Conservation (phyloP, 2,797 vertebrate species). For the Lutjanus argentimaculatus region DNA sequence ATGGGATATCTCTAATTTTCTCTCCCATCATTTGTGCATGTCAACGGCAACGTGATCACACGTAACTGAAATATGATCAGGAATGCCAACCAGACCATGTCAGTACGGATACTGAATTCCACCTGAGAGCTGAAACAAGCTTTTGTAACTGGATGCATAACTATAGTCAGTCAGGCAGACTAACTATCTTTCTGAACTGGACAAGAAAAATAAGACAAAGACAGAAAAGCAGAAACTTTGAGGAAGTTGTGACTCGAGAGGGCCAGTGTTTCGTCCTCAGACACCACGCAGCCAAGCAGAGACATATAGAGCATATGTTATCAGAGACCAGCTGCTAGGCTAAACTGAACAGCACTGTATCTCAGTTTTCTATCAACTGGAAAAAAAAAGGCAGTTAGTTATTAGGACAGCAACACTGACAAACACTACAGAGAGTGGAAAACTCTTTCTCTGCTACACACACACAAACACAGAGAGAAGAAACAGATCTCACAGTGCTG, state of each 20-base stretch:
- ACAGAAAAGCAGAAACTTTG: slow-evolving; percentile 36
- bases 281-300: slow-evolving; percentile 33
- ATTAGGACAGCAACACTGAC: slow-evolving; percentile 81
- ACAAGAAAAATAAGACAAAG: slow-evolving; percentile 26
- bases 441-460: slow-evolving; percentile 67
- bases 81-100: slow-evolving; percentile 5
- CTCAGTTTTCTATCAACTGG: slow-evolving; percentile 57
- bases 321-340: slow-evolving; percentile 41
- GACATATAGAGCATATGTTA: slow-evolving; percentile 42
- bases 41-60: background rate
- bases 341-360: slow-evolving; percentile 47
- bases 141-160: background rate
- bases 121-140: background rate
- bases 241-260: slow-evolving; percentile 44
- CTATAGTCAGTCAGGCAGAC: background rate
- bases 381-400: slow-evolving; percentile 80
- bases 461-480: slow-evolving; percentile 78
- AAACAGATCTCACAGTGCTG: slow-evolving; percentile 78
- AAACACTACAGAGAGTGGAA: slow-evolving; percentile 81
- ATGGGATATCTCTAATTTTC: no score
- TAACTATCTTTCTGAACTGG: slow-evolving; percentile 33
- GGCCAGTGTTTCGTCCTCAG: slow-evolving; percentile 29
- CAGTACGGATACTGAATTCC: background rate
- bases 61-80: background rate
- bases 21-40: background rate